Conservation (phyloP, 2,113 vertebrate species). For the Plectropomus leopardus region DNA sequence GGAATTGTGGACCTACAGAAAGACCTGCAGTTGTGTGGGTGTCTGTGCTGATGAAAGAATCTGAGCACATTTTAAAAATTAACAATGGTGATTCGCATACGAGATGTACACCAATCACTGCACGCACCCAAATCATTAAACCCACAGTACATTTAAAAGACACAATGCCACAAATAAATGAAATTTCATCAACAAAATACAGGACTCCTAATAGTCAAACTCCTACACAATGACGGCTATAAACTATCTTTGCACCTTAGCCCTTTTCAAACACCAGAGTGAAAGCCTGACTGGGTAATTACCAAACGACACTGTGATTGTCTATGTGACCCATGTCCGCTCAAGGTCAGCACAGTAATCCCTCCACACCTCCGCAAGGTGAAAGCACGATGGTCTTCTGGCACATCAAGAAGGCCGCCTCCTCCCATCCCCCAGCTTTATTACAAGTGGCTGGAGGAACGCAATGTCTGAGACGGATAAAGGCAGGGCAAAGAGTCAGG, state of each 20-base stretch:
- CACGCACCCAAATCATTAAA: too few relatives aligned
- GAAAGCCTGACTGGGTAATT: conserved; percentile 7
- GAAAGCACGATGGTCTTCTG: neutral
- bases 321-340: conserved; percentile 4
- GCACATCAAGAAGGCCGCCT: neutral
- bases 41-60: neutral
- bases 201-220: neutral
- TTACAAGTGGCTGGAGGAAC: conserved; percentile 36
- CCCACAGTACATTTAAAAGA: neutral
- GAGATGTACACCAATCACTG: neutral
- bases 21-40: neutral
- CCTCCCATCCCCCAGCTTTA: neutral
- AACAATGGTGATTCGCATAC: neutral
- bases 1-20: neutral
- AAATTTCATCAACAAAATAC: too few relatives aligned
- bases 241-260: conserved; percentile 1
- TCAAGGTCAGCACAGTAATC: conserved; percentile 38
- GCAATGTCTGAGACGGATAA: conserved; percentile 37
- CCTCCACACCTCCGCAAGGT: conserved; percentile 2
- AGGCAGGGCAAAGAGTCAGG: conserved; percentile 38
- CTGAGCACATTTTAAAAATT: neutral
- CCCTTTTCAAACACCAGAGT: neutral
- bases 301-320: neutral
- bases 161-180: neutral
- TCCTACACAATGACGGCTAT: neutral